A percentile compares a stretch with the other conserved stretches of the same genome.
phyloP scores from a whole-genome alignment of 2,113 vertebrate genomes.

The Stigmatopora nigra region DNA sequence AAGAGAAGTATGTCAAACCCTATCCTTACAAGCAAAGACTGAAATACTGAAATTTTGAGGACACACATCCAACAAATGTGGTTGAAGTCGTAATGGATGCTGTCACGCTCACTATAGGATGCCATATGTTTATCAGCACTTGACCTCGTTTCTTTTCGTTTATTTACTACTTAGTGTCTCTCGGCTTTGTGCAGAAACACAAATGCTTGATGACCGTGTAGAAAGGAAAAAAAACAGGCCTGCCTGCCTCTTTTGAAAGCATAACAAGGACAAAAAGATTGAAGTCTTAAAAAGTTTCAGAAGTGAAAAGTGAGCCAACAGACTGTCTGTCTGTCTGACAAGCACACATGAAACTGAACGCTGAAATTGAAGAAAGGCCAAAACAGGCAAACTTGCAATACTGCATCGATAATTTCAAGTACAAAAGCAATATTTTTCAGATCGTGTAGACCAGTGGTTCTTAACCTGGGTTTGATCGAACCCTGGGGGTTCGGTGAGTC shows the following conservation, averaged over 20 bases:
- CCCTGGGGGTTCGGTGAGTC: too few relatives aligned
- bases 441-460: too few relatives aligned
- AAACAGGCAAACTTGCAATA: neutral
- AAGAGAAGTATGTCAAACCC: neutral
- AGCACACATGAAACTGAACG: neutral
- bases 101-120: slow-evolving; percentile 13
- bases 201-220: neutral
- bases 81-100: slow-evolving; percentile 35
- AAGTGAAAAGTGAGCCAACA: neutral
- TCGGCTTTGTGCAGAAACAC: neutral
- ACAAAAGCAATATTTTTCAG: too few relatives aligned
- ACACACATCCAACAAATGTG: slow-evolving; percentile 27
- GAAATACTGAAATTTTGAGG: slow-evolving; percentile 14
- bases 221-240: neutral
- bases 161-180: neutral
- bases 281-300: neutral
- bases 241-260: neutral
- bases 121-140: slow-evolving; percentile 30
- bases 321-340: neutral
- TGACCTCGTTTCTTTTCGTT: slow-evolving; percentile 39
- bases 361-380: neutral
- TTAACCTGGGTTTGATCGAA: too few relatives aligned
- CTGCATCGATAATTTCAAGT: neutral
- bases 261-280: neutral
- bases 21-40: slow-evolving; percentile 6